Evolutionary conservation across 2,888 invertebrate genomes (phyloP), one percentile per base, ranked within the genome.

Genomic region (Ryuthela nishihirai): DNA sequence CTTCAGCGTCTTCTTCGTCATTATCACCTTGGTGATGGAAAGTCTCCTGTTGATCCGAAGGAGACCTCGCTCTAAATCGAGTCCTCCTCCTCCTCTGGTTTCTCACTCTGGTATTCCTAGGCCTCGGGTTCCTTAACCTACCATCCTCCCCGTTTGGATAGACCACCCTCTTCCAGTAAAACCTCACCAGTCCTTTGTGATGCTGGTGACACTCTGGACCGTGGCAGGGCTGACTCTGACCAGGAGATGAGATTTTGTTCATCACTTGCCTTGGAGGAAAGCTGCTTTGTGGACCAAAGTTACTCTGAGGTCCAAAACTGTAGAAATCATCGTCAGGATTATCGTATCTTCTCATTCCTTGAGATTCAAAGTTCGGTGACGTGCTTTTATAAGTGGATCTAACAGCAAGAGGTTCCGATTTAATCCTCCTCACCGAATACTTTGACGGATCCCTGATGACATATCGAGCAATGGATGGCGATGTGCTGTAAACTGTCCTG

Each of bases 181-280:
- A 61, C 7, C 55, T 32, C n/a, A 61, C 61, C 18, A 61, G 35
- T 3, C 61, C 61, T 18, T 61, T 61, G 18, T 61, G 61, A 17
- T 61, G 61, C 35, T 61, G 47, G 17, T 61, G 61, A 20, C 61
- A 61, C 26, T 61, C 61, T 7, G 61, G 61, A 0, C 61, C 61
- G 18, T 61, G 61, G 12, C 61, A 61, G 2, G 61, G 61, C 12
- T 52, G 60, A n/a, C 49, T 49, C 12, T 54, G 47, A 1, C 59
- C 59, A 2, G 52, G 39, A 12, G 42, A 36, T 17, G 48, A 12
- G 4, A 59, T 59, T 34, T 59, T 53, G 34, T 59, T 53, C 59
- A 59, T 53, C 1, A 59, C 53, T 4, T 49, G 43, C 9, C 48
- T 32, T 1, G 59, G 59, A 10, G 59, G 59, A 12, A 59, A 59